phyloP scores from a whole-genome alignment of 2,113 vertebrate species.

The Gavialis gangeticus region DNA sequence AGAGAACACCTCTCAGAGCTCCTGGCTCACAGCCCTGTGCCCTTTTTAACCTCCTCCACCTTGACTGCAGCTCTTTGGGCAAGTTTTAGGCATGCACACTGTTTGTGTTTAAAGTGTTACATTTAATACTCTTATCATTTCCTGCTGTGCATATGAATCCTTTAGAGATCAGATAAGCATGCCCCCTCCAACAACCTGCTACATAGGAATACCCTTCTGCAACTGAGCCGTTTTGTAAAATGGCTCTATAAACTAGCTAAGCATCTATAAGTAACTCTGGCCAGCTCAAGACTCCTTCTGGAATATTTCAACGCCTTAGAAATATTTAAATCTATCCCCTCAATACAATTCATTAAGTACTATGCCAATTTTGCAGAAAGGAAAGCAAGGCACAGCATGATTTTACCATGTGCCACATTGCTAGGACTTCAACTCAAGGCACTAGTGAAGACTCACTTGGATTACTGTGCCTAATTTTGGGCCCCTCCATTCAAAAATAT shows the following conservation, averaged over 20 bases:
- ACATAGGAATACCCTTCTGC: background rate
- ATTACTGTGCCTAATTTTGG: background rate
- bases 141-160: background rate
- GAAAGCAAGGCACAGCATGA: background rate
- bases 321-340: background rate
- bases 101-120: background rate
- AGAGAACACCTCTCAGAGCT: background rate
- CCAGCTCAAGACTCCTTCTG: background rate
- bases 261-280: background rate
- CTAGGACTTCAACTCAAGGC: background rate
- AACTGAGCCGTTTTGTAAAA: background rate
- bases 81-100: background rate
- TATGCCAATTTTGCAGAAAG: background rate
- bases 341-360: background rate
- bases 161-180: background rate
- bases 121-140: background rate
- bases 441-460: background rate
- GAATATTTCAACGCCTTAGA: background rate
- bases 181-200: background rate
- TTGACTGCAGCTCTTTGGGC: background rate
- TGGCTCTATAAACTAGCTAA: background rate
- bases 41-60: background rate
- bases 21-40: background rate
- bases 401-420: background rate
- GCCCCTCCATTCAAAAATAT: background rate